Conservation (phyloP, 2,888 invertebrate species). For the Eupithecia subfuscata region DNA sequence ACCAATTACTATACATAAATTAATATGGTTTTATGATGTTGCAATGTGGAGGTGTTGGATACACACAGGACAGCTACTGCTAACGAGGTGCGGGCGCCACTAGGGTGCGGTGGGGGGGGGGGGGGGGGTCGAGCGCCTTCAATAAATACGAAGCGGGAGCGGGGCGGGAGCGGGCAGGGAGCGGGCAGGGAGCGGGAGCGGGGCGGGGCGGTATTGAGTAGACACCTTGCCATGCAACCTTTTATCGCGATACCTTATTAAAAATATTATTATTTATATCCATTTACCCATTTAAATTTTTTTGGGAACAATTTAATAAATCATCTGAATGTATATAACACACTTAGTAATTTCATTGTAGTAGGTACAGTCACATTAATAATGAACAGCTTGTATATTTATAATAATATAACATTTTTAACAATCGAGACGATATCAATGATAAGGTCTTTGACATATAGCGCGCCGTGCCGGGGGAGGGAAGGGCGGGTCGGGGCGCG, state of each 20-base stretch:
- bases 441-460: constrained; percentile 57
- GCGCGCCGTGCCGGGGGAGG: constrained; percentile 36
- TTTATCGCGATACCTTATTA: constrained; percentile 61
- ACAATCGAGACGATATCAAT: constrained; percentile 72
- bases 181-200: constrained; percentile 72
- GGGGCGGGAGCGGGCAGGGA: constrained; percentile 48
- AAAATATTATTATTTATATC: constrained; percentile 48
- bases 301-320: constrained; percentile 56
- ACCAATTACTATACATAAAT: constrained; percentile 74
- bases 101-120: constrained; percentile 25
- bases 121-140: constrained; percentile 31
- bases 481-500: neutral
- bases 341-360: constrained; percentile 26
- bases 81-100: constrained; percentile 24
- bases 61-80: neutral
- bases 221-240: constrained; percentile 52
- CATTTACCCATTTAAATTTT: constrained; percentile 61
- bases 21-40: constrained; percentile 77
- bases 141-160: constrained; percentile 55
- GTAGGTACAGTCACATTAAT: constrained; percentile 20
- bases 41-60: constrained; percentile 48
- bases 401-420: constrained; percentile 51
- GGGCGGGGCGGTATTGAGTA: constrained; percentile 51
- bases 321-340: constrained; percentile 35
- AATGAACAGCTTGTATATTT: constrained; percentile 60